Evolutionary conservation across 2,888 invertebrate species (phyloP), one percentile per base, ranked within the genome.

Genomic region (Brachyopa scutellaris): DNA sequence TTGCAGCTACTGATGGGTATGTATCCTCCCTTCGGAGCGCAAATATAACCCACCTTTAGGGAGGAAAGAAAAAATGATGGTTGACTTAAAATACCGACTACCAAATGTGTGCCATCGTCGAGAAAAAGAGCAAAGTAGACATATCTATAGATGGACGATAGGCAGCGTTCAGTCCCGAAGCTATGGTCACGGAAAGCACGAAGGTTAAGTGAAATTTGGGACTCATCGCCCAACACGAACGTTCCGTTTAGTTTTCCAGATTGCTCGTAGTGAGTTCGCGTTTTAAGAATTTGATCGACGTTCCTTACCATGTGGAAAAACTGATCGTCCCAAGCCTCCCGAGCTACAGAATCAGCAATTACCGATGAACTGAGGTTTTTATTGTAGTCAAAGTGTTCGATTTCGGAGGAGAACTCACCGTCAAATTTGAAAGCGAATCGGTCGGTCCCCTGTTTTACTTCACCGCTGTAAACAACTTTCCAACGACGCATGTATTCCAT

Each of bases 181-280:
- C 95, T 95, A 87, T 96, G 96, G 89, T 96, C 96, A 83, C 96
- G 92, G 89, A 96, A 95, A 0, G 95, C 93, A 15, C 93, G 92
- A 80, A 96, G 88, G 1, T 92, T 89, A 42, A 91, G 88, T 36
- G 92, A 88, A 17, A 90, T 90, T 0, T 89, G 84, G 31, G 92
- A 91, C 2, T 91, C 91, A 5, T 92, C 92, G 8, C 61, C 82
- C 1, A 96, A 90, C 57, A 89, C 90, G 55, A 95, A 89, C 23
- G 90, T 92, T 57, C 94, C 95, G 23, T 91, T 91, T 62, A 95
- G 87, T 2, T 89, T 89, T 0, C 96, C 96, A 89, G 94, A 94
- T 90, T 97, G 96, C 86, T 97, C 96, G 88, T 97, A 96, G 87
- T 96, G 96, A 0, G 94, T 94, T 87, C 97, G 96, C 19, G 85